These are phyloP conservation scores for Pycnomerus fuliginosus DNA, from an alignment of 2,888 invertebrate genomes.

Conservation along the genomic window DNA sequence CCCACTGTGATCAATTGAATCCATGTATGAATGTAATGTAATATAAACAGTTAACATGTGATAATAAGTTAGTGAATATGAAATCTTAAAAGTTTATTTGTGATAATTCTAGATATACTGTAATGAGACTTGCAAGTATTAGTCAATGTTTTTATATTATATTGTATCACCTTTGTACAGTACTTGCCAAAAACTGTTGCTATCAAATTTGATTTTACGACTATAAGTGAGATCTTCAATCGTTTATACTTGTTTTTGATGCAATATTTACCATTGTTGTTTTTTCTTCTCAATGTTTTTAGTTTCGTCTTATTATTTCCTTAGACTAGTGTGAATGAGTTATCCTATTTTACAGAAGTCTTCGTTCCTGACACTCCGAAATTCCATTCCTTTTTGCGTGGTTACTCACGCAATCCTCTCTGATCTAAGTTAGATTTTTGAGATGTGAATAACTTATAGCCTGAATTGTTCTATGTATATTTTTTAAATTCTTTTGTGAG, in stretches of 20 bases:
- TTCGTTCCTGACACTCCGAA: constrained; percentile 51
- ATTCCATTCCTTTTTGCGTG: constrained; percentile 47
- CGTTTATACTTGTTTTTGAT: constrained; percentile 31
- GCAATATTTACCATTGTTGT: constrained; percentile 30
- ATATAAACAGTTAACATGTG: constrained; percentile 41
- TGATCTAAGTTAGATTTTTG: constrained; percentile 8
- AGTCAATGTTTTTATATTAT: constrained; percentile 24
- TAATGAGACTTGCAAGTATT: constrained; percentile 40
- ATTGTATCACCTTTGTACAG: constrained; percentile 31
- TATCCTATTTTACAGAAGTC: constrained; percentile 51
- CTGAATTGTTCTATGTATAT: too few species aligned
- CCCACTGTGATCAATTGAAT: constrained; percentile 33
- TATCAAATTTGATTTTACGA: constrained; percentile 28
- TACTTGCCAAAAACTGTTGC: constrained; percentile 32
- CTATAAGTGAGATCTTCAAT: constrained; percentile 26
- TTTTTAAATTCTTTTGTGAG: constrained; percentile 3
- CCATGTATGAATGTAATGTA: constrained; percentile 35
- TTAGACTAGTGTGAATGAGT: constrained; percentile 44
- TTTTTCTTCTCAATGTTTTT: constrained; percentile 20
- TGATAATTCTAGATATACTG: constrained; percentile 42
- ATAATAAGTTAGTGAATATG: constrained; percentile 49
- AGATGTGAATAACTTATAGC: constrained; percentile 10
- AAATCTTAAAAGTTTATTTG: constrained; percentile 43
- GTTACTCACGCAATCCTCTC: constrained; percentile 2
- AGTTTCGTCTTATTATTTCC: constrained; percentile 18